Evolutionary conservation across 1,140 invertebrate genomes (phyloP), one percentile per base, ranked within the genome.

Genomic region (Zaprionus vittiger): DNA sequence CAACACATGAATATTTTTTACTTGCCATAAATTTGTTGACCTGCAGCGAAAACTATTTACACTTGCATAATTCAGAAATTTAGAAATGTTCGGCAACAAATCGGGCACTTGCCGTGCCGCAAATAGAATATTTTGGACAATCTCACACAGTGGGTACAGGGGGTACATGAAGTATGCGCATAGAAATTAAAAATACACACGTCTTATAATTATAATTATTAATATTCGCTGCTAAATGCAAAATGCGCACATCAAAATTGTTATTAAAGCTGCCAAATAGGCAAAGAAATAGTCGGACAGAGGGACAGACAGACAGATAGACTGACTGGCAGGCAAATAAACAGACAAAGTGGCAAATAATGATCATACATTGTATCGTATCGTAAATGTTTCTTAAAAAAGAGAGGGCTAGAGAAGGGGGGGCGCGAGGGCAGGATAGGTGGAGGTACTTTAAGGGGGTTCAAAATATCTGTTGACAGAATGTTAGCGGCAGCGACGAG

Each of bases 51-150:
- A 69, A 74, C 34, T 61, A 70, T 74, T 69, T 74, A 47, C 72
- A 73, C 57, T 74, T 74, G 72, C 66, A 74, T 74, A 74, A 74
- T 52, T 69, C 66, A 34, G n/a, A 74, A 56, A 38, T 34, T 34
- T 9, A 34, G 9, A 34, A 74, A 62, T 61, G n/a, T 60, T 52
- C 12, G 14, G 17, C 28, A 71, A 57, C 61, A 47, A 72, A 28
- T 57, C 52, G 63, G 59, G 67, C 59, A 73, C 17, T 73, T 67
- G 56, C 41, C 34, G 55, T 55, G 47, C 71, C 59, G 59, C 65
- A 69, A 74, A 74, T 69, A 74, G 72, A 74, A 74, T 63, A 56
- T 69, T 62, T 74, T 74, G 72, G 72, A 74, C 49, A 74, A 73
- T 47, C 26, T 41, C 26, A 22, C 69, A 71, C 61, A 22, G 26